Conservation (phyloP, 2,113 vertebrate genomes). For the Anthoscopus minutus region DNA sequence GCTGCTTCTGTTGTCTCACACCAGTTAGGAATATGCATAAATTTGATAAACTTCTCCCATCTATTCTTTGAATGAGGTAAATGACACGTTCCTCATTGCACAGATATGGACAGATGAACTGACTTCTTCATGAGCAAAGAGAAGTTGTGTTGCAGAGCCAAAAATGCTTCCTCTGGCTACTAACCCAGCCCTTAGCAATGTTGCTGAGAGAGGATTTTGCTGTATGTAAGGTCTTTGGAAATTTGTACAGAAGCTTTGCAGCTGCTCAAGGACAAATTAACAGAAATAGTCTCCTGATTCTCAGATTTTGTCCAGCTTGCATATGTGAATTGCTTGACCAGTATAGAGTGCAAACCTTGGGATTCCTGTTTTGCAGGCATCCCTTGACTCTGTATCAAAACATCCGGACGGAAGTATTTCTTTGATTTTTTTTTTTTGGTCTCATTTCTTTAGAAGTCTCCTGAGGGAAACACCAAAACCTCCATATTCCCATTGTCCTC, state of each 20-base stretch:
- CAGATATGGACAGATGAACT: background rate
- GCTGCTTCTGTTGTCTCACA: background rate
- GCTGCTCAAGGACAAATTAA: background rate
- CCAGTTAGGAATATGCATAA: background rate
- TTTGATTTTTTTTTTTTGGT: background rate
- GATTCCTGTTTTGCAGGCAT: background rate
- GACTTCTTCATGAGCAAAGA: background rate
- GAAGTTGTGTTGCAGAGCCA: background rate
- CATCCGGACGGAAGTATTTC: background rate
- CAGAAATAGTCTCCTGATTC: background rate
- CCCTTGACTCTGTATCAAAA: background rate
- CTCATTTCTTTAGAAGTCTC: background rate
- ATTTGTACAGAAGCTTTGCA: background rate
- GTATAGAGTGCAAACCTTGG: background rate
- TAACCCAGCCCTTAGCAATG: background rate
- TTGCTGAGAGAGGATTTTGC: background rate
- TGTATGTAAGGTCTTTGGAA: background rate
- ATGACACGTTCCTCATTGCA: background rate
- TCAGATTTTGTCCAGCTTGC: background rate
- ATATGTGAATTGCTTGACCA: fast-evolving
- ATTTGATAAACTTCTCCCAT: background rate
- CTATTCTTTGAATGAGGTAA: background rate
- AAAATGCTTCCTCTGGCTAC: background rate
- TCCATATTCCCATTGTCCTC: background rate
- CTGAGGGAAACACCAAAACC: background rate